Percentiles rank a stretch among this genome's conserved stretches.
Conservation (phyloP, 2,113 vertebrate species). For the Menidia beryllina region DNA sequence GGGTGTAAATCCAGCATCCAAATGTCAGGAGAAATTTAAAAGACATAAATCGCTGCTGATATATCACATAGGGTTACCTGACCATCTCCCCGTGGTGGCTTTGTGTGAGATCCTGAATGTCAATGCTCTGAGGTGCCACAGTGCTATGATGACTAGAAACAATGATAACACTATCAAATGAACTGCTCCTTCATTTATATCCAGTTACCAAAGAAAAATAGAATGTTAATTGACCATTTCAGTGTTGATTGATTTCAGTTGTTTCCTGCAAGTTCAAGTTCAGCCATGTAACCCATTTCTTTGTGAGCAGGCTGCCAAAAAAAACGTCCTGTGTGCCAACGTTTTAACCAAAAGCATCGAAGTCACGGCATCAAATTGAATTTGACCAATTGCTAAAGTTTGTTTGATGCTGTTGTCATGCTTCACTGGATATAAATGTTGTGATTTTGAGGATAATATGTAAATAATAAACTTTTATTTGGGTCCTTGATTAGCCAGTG, state of each 20-base stretch:
- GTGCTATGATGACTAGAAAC: background rate
- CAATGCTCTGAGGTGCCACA: background rate
- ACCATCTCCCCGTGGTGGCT: background rate
- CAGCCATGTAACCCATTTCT: slow-evolving; percentile 22
- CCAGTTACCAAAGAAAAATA: background rate
- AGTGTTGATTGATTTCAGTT: slow-evolving; percentile 1
- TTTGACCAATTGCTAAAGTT: slow-evolving; percentile 21
- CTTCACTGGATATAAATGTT: slow-evolving; percentile 4
- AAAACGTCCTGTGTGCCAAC: background rate
- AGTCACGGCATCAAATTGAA: slow-evolving; percentile 35
- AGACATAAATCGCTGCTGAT: background rate
- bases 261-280: slow-evolving; percentile 19
- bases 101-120: background rate
- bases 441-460: slow-evolving; percentile 17
- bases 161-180: no score
- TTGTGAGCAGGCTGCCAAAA: slow-evolving; percentile 32
- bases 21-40: slow-evolving; percentile 13
- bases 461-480: slow-evolving; percentile 38
- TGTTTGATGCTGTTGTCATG: slow-evolving; percentile 10
- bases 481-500: slow-evolving; percentile 27
- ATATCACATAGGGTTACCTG: background rate
- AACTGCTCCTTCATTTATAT: background rate
- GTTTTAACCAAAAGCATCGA: slow-evolving; percentile 20
- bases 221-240: background rate
- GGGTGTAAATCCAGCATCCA: slow-evolving; percentile 27